Conservation (phyloP, 2,888 invertebrate genomes). For the Pheosia tremula region DNA sequence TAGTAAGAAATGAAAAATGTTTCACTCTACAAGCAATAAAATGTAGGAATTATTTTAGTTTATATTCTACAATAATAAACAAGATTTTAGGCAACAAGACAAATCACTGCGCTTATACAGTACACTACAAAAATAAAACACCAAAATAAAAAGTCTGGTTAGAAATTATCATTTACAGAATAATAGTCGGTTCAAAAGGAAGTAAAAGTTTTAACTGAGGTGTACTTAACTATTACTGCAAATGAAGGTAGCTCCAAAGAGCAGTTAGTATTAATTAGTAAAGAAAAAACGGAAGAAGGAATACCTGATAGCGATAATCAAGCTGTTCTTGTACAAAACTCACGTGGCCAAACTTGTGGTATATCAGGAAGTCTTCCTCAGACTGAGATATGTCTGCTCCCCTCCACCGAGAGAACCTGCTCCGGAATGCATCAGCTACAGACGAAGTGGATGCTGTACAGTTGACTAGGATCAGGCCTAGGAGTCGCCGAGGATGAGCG, state of each 20-base stretch:
- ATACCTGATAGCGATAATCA: conserved; percentile 72
- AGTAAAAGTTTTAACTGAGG: no score
- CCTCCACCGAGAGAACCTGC: conserved; percentile 93
- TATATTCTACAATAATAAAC: neutral
- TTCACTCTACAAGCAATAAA: conserved; percentile 23
- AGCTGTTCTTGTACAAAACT: conserved; percentile 78
- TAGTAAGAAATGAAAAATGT: conserved; percentile 32
- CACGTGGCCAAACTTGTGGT: conserved; percentile 96
- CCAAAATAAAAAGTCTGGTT: no score
- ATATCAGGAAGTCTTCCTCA: conserved; percentile 94
- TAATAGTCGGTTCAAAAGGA: neutral
- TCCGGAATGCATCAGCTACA: conserved; percentile 93
- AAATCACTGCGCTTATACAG: neutral
- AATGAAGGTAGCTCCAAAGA: conserved; percentile 4
- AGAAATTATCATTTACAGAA: neutral
- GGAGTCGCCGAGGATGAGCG: conserved; percentile 90
- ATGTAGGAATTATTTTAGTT: conserved; percentile 13
- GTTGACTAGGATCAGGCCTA: conserved; percentile 93
- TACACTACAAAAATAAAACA: no score
- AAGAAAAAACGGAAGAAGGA: conserved; percentile 52
- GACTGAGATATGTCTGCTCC: conserved; percentile 93
- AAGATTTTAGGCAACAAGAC: neutral
- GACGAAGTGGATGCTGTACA: conserved; percentile 94
- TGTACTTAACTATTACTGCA: neutral
- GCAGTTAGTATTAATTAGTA: conserved; percentile 56